phyloP scores from a whole-genome alignment of 2,888 invertebrate genomes.

The Drosophila limbata region DNA sequence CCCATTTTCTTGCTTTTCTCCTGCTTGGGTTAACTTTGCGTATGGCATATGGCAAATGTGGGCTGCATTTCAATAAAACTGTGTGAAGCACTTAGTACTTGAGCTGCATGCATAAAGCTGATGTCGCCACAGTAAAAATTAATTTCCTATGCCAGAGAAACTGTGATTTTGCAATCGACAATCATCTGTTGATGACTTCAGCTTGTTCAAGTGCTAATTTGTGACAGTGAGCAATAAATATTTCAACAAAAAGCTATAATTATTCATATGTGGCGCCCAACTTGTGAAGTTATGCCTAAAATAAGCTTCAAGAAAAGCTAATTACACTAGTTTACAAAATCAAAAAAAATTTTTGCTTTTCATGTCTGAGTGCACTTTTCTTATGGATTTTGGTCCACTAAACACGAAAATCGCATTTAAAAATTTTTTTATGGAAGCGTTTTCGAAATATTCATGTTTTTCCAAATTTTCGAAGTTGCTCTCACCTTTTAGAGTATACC shows the following conservation, averaged over 20 bases:
- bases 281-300: background rate
- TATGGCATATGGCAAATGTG: slow-evolving; percentile 68
- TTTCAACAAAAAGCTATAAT: background rate
- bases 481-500: no score
- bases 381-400: no score
- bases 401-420: no score
- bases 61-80: slow-evolving; percentile 74
- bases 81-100: slow-evolving; percentile 42
- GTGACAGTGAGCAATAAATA: background rate
- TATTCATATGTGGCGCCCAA: background rate
- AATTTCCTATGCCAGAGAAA: slow-evolving; percentile 39
- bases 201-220: slow-evolving; percentile 17
- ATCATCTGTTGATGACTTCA: slow-evolving; percentile 31
- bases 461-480: no score
- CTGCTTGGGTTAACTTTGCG: slow-evolving; percentile 48
- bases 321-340: no score
- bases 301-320: background rate
- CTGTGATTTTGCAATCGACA: slow-evolving; percentile 31
- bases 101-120: slow-evolving; percentile 11
- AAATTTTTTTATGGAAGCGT: no score
- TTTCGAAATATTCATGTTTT: no score
- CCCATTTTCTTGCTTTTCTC: slow-evolving; percentile 7
- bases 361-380: no score
- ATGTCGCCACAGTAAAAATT: slow-evolving; percentile 27
- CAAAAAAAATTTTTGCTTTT: no score